Conservation (phyloP, 1,140 invertebrate species). For the Paraescarpia echinospica region DNA sequence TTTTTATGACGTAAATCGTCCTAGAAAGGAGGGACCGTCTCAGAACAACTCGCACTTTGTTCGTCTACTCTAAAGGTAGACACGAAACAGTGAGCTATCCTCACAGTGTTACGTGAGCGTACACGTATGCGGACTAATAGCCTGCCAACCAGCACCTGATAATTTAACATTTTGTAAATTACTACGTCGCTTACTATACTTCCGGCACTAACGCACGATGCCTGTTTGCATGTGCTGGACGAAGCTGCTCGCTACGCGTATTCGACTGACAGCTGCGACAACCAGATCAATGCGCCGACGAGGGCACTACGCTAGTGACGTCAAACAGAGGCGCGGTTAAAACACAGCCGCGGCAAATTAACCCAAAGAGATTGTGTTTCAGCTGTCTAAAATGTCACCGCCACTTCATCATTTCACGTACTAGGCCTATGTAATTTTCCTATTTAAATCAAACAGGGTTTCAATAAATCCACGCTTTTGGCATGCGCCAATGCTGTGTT, state of each 20-base stretch:
- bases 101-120: too few species aligned
- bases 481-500: neutral
- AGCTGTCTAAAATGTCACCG: neutral
- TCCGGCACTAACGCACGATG: neutral
- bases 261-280: neutral
- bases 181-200: neutral
- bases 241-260: neutral
- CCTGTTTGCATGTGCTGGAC: neutral
- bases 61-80: too few species aligned
- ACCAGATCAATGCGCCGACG: neutral
- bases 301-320: neutral
- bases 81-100: too few species aligned
- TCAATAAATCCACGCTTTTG: too few species aligned
- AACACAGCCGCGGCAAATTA: neutral
- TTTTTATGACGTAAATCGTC: too few species aligned
- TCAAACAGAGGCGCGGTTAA: neutral
- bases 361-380: neutral
- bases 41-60: too few species aligned
- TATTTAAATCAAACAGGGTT: too few species aligned
- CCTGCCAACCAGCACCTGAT: neutral
- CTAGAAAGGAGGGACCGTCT: too few species aligned
- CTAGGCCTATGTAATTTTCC: too few species aligned
- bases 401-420: neutral
- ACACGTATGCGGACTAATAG: too few species aligned
- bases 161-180: neutral